These are phyloP conservation scores for Hirudo medicinalis DNA, from an alignment of 1,140 invertebrate genomes.

Conservation along the genomic window DNA sequence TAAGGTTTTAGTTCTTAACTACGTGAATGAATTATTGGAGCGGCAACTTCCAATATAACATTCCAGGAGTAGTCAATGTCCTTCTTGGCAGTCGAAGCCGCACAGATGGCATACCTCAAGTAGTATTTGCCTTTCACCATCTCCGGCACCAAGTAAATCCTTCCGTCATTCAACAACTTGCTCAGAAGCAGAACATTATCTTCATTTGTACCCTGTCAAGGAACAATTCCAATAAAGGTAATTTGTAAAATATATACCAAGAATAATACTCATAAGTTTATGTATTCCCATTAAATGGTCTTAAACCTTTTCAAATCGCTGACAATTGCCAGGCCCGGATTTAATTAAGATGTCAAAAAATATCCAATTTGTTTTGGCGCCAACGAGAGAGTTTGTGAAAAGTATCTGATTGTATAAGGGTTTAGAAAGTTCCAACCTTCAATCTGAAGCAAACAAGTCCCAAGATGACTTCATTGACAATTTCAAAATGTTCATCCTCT, in stretches of 20 bases:
- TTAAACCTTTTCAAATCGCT: too few species aligned
- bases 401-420: too few species aligned
- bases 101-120: slow-evolving; percentile 63
- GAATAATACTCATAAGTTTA: not conserved
- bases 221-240: too few species aligned
- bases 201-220: slow-evolving; percentile 45
- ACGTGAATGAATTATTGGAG: too few species aligned
- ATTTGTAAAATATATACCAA: too few species aligned
- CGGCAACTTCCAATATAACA: not conserved
- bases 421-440: slow-evolving; percentile 51
- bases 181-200: slow-evolving; percentile 61
- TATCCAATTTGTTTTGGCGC: too few species aligned
- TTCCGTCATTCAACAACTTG: slow-evolving; percentile 58
- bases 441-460: slow-evolving; percentile 74
- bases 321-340: too few species aligned
- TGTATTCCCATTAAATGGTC: too few species aligned
- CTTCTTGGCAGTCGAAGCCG: slow-evolving; percentile 51
- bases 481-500: slow-evolving; percentile 66
- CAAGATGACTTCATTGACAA: slow-evolving; percentile 82
- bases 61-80: not conserved
- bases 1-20: too few species aligned
- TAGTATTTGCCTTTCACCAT: slow-evolving; percentile 46
- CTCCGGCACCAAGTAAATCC: slow-evolving; percentile 71
- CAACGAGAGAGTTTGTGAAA: too few species aligned
- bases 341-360: too few species aligned